These are phyloP conservation scores for Catocala nupta DNA, from an alignment of 2,888 invertebrate species.

Conservation along the genomic window DNA sequence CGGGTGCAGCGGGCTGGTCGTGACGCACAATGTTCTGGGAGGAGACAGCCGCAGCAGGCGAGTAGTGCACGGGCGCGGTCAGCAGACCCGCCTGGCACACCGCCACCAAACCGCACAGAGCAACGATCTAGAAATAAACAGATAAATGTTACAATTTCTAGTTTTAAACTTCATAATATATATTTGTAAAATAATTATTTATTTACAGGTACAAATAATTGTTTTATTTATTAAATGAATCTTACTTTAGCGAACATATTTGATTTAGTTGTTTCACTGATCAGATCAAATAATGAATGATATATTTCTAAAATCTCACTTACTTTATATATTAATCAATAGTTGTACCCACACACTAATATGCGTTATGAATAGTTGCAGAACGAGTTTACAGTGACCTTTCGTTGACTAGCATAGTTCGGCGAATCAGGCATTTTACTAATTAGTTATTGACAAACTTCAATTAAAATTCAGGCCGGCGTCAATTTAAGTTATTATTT, in stretches of 20 bases:
- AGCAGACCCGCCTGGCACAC: conserved; percentile 52
- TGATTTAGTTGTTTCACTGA: conserved; percentile 53
- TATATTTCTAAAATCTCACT: conserved; percentile 28
- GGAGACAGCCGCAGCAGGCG: too few relatives aligned
- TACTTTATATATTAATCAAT: conserved; percentile 43
- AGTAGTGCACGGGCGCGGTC: too few relatives aligned
- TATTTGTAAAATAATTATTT: background rate
- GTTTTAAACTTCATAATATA: background rate
- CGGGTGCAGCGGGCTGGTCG: conserved; percentile 64
- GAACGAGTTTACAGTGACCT: conserved; percentile 33
- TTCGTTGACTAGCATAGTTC: conserved; percentile 19
- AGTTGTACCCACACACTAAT: conserved; percentile 10
- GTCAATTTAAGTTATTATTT: too few relatives aligned
- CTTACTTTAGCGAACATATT: conserved; percentile 51
- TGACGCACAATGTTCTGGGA: too few relatives aligned
- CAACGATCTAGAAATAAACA: conserved; percentile 26
- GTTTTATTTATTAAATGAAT: too few relatives aligned
- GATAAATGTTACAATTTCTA: too few relatives aligned
- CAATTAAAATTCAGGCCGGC: too few relatives aligned
- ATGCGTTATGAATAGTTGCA: conserved; percentile 15
- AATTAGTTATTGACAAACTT: too few relatives aligned
- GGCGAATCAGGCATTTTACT: conserved; percentile 9
- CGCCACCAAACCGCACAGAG: conserved; percentile 54
- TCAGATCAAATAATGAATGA: conserved; percentile 58
- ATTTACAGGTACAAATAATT: background rate